phyloP scores from a whole-genome alignment of 2,113 vertebrate genomes.

The Protomyctophum bolini region DNA sequence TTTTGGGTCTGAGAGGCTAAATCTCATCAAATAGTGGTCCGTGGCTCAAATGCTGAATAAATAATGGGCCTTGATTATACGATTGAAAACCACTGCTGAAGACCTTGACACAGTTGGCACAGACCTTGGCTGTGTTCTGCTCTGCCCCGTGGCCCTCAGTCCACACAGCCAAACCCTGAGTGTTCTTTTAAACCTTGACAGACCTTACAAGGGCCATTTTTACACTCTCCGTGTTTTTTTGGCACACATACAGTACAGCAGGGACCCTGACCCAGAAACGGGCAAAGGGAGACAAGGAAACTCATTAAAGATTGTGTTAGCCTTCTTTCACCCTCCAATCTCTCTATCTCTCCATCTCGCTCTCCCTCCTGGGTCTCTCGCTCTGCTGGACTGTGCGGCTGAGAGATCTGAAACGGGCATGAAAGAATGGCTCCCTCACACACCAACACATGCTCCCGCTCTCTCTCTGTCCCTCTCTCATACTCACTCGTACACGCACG shows the following conservation, averaged over 20 bases:
- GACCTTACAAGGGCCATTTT: too few species aligned
- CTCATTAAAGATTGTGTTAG: slow-evolving; percentile 72
- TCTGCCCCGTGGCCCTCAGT: slow-evolving; percentile 50
- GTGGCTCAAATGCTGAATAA: too few species aligned
- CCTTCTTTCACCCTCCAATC: slow-evolving; percentile 64
- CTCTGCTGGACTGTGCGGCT: slow-evolving; percentile 59
- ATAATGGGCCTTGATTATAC: too few species aligned
- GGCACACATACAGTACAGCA: slow-evolving; percentile 28
- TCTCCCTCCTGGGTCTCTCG: slow-evolving; percentile 57
- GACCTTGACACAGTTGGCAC: slow-evolving; percentile 42
- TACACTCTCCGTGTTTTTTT: too few species aligned
- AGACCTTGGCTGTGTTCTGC: slow-evolving; percentile 15
- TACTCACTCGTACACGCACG: background rate
- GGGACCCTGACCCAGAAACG: slow-evolving; percentile 77
- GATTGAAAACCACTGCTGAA: slow-evolving; percentile 30
- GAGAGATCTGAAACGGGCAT: slow-evolving; percentile 72
- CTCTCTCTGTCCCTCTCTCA: too few species aligned
- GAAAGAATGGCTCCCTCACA: slow-evolving; percentile 56
- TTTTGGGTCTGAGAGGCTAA: too few species aligned
- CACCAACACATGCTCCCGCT: slow-evolving; percentile 19
- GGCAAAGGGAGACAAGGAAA: slow-evolving; percentile 68
- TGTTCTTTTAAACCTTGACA: too few species aligned
- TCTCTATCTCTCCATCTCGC: slow-evolving; percentile 67
- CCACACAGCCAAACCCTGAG: slow-evolving; percentile 47
- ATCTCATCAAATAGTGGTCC: too few species aligned